Conservation (phyloP, 2,797 vertebrate species). For the Florisuga fusca region DNA sequence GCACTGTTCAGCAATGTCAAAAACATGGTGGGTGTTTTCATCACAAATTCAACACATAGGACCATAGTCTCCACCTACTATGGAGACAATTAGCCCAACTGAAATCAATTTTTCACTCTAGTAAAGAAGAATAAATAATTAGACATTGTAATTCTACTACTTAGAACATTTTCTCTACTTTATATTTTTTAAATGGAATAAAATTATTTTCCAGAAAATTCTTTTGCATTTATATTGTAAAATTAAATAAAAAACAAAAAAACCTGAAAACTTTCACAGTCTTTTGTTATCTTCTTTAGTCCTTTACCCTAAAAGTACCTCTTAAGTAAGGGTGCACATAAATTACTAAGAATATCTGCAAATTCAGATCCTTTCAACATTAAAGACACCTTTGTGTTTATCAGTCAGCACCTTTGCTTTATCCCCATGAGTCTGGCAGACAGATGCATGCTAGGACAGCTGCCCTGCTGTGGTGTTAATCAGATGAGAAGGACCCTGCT, state of each 20-base stretch:
- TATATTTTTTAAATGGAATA: neutral
- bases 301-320: neutral
- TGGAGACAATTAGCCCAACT: neutral
- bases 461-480: constrained; percentile 66
- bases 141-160: neutral
- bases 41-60: neutral
- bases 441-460: neutral
- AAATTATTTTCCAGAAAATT: neutral
- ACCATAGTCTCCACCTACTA: neutral
- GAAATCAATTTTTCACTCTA: neutral
- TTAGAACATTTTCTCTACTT: neutral
- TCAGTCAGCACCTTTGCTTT: constrained; percentile 48
- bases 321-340: neutral
- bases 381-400: neutral
- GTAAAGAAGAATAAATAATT: neutral
- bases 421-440: constrained; percentile 33
- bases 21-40: neutral
- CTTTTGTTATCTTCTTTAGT: neutral
- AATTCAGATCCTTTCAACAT: neutral
- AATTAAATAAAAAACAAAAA: neutral
- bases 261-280: neutral
- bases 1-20: neutral
- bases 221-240: neutral
- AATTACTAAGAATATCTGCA: neutral
- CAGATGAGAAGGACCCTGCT: constrained; percentile 61